Conservation (phyloP, 2,113 vertebrate species). For the Patagioenas fasciata region DNA sequence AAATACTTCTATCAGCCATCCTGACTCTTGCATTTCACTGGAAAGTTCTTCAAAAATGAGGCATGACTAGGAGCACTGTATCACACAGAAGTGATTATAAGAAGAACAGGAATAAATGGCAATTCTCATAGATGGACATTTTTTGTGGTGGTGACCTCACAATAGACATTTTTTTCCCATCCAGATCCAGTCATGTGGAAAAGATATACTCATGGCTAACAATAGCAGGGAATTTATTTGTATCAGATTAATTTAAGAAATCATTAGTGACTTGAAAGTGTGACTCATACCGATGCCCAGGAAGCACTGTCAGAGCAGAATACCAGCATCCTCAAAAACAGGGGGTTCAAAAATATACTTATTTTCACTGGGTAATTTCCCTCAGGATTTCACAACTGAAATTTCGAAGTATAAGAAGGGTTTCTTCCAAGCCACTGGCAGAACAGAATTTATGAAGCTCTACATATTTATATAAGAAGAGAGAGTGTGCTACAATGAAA, state of each 20-base stretch:
- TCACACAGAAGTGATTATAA: not conserved
- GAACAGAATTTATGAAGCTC: not conserved
- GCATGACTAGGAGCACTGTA: not conserved
- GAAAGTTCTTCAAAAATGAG: not conserved
- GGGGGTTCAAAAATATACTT: not conserved
- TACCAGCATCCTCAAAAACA: not conserved
- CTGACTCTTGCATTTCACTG: not conserved
- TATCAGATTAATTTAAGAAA: conserved; percentile 11
- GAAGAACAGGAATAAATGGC: not conserved
- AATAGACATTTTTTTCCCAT: not conserved
- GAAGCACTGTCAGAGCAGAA: not conserved
- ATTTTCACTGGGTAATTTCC: not conserved
- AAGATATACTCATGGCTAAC: not conserved
- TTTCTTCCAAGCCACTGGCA: not conserved
- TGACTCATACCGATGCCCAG: conserved; percentile 8
- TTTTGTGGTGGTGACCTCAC: not conserved
- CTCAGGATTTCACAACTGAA: not conserved
- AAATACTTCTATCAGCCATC: not conserved
- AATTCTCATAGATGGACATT: not conserved
- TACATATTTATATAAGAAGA: not conserved
- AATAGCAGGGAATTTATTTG: not conserved
- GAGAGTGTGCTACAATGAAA: not conserved
- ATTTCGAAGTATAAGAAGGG: not conserved
- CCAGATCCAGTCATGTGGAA: not conserved
- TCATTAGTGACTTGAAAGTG: not conserved